phyloP scores from a whole-genome alignment of 2,113 vertebrate genomes.

The Procavia capensis region DNA sequence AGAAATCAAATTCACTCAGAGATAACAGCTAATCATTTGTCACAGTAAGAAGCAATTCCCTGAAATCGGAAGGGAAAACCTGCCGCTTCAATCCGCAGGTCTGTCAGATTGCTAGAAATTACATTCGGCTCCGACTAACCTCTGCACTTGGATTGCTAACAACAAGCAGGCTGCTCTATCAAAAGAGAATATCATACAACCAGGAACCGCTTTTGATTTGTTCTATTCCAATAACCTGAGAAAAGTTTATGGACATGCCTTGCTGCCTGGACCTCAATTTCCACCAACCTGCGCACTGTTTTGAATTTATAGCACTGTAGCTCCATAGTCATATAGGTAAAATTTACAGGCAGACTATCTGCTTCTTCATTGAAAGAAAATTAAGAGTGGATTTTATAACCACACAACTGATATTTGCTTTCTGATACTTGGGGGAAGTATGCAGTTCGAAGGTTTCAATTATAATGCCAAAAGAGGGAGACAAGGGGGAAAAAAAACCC shows the following conservation, averaged over 20 bases:
- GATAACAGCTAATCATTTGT: constrained; percentile 99
- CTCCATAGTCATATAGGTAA: constrained; percentile 85
- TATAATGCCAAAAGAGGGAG: constrained; percentile 83
- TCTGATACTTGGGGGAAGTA: constrained; percentile 83
- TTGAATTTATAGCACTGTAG: constrained; percentile 87
- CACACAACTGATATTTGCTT: constrained; percentile 80
- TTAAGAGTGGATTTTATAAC: constrained; percentile 89
- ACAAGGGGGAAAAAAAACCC: constrained; percentile 38
- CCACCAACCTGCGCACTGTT: constrained; percentile 86
- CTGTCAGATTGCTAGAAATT: constrained; percentile 98
- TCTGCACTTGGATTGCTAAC: constrained; percentile 91
- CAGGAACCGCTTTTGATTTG: constrained; percentile 91
- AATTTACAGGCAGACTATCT: constrained; percentile 90
- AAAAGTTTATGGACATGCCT: constrained; percentile 90
- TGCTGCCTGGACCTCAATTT: constrained; percentile 90
- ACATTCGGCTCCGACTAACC: constrained; percentile 94
- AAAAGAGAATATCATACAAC: constrained; percentile 92
- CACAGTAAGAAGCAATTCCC: constrained; percentile 98
- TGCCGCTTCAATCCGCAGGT: constrained; percentile 94
- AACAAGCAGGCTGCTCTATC: constrained; percentile 92
- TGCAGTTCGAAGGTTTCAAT: constrained; percentile 83
- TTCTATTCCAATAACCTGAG: constrained; percentile 92
- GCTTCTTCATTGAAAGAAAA: constrained; percentile 87
- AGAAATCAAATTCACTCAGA: constrained; percentile 96
- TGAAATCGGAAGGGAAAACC: constrained; percentile 95